phyloP scores from a whole-genome alignment of 2,113 vertebrate species.

The Seriola rivoliana region DNA sequence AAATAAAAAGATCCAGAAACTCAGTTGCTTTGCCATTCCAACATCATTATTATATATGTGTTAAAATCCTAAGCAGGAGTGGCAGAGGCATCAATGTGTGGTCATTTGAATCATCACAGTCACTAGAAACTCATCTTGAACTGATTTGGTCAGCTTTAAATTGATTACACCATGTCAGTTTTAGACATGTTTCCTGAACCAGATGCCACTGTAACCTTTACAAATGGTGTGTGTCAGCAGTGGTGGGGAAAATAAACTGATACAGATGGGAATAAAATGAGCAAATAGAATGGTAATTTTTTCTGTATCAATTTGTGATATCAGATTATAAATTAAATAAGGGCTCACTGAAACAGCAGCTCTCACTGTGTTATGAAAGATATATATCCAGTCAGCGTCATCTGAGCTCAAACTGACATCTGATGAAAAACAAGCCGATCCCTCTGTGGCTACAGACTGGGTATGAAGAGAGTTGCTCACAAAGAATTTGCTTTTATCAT shows the following conservation, averaged over 20 bases:
- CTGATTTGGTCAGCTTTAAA: conserved; percentile 60
- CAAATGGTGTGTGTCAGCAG: conserved; percentile 36
- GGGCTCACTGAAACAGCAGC: background rate
- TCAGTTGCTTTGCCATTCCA: conserved; percentile 24
- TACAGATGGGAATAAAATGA: conserved; percentile 39
- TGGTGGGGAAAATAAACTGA: conserved; percentile 49
- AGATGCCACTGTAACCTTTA: conserved; percentile 55
- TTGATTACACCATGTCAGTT: conserved; percentile 60
- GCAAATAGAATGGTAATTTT: conserved; percentile 32
- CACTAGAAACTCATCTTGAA: conserved; percentile 58
- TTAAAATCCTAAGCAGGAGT: conserved; percentile 51
- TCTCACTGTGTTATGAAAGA: conserved; percentile 8
- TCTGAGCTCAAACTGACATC: conserved; percentile 31
- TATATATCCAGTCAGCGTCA: conserved; percentile 11
- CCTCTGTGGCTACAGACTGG: background rate
- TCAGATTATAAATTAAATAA: conserved; percentile 47
- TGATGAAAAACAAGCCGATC: background rate
- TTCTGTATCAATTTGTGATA: conserved; percentile 38
- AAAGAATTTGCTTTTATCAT: background rate
- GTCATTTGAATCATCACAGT: conserved; percentile 53
- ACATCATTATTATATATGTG: conserved; percentile 31
- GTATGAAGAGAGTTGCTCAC: background rate
- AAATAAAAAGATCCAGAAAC: conserved; percentile 19
- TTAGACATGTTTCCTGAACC: conserved; percentile 24
- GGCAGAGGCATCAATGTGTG: conserved; percentile 63